These are phyloP conservation scores for Falco peregrinus DNA, from an alignment of 2,797 vertebrate species.

Conservation along the genomic window DNA sequence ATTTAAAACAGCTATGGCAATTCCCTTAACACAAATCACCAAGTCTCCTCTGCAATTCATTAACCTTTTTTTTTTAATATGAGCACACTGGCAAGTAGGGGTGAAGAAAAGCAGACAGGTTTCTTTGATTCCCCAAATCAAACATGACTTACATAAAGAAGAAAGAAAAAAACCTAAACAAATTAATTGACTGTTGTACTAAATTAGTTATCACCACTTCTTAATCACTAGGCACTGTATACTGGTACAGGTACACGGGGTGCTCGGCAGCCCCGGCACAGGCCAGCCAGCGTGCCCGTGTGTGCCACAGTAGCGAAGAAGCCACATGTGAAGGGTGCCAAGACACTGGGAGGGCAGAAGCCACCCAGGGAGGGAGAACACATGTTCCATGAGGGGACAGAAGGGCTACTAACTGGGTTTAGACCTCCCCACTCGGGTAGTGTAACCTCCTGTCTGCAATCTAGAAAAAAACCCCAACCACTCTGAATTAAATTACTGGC, in stretches of 20 bases:
- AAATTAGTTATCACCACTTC: background rate
- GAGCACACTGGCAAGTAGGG: background rate
- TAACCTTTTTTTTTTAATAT: background rate
- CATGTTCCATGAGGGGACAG: background rate
- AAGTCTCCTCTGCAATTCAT: background rate
- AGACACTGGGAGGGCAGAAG: background rate
- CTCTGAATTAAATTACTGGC: background rate
- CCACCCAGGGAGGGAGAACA: background rate
- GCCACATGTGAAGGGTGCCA: rapidly evolving
- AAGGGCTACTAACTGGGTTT: background rate
- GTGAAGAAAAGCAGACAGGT: background rate
- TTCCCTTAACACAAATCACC: background rate
- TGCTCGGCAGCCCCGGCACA: background rate
- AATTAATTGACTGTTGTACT: background rate
- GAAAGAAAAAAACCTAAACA: background rate
- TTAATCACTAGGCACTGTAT: background rate
- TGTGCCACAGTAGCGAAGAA: rapidly evolving
- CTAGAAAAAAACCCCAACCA: background rate
- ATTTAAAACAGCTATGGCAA: background rate
- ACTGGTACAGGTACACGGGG: rapidly evolving
- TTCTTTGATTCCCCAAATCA: background rate
- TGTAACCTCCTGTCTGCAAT: background rate
- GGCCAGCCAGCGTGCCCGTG: rapidly evolving
- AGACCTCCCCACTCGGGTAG: background rate
- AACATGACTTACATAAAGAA: background rate